These are phyloP conservation scores for Drosophila fuyamai DNA, from an alignment of 1,140 invertebrate genomes.

Conservation along the genomic window DNA sequence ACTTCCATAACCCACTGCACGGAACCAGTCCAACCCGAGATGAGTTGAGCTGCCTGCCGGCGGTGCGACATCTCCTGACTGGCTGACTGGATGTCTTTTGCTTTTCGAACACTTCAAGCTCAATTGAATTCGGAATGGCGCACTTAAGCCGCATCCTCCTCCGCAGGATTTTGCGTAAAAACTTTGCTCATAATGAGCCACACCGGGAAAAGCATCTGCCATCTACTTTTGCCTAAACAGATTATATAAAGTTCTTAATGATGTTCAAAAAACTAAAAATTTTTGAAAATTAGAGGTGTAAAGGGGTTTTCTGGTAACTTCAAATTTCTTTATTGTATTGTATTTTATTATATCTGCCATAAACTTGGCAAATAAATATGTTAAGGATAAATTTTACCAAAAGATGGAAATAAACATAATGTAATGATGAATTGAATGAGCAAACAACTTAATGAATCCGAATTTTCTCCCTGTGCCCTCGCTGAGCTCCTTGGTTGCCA, in stretches of 20 bases:
- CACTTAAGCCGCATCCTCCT: constrained; percentile 58
- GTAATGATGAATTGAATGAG: neutral
- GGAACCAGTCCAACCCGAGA: too few relatives aligned
- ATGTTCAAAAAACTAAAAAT: too few relatives aligned
- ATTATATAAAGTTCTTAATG: too few relatives aligned
- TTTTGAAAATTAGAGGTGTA: too few relatives aligned
- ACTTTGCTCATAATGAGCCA: constrained; percentile 61
- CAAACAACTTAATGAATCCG: too few relatives aligned
- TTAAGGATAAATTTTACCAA: too few relatives aligned
- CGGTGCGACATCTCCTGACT: constrained; percentile 33
- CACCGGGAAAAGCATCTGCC: constrained; percentile 9
- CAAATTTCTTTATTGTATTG: too few relatives aligned
- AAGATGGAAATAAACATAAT: neutral
- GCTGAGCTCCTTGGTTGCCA: constrained; percentile 59
- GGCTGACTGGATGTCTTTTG: constrained; percentile 35
- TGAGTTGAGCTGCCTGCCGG: constrained; percentile 13
- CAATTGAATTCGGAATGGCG: constrained; percentile 76
- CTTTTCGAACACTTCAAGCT: constrained; percentile 76
- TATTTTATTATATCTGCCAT: too few relatives aligned
- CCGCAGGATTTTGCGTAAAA: constrained; percentile 54
- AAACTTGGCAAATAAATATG: neutral
- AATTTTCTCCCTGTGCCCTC: neutral
- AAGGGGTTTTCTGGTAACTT: too few relatives aligned
- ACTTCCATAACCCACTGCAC: constrained; percentile 5
- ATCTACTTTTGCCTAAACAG: too few relatives aligned